Percentiles rank a stretch among this genome's conserved stretches.
Evolutionary conservation across 64 coral and sea anemone species (phyloP).

Genomic region (Stichodactyla helianthus): DNA sequence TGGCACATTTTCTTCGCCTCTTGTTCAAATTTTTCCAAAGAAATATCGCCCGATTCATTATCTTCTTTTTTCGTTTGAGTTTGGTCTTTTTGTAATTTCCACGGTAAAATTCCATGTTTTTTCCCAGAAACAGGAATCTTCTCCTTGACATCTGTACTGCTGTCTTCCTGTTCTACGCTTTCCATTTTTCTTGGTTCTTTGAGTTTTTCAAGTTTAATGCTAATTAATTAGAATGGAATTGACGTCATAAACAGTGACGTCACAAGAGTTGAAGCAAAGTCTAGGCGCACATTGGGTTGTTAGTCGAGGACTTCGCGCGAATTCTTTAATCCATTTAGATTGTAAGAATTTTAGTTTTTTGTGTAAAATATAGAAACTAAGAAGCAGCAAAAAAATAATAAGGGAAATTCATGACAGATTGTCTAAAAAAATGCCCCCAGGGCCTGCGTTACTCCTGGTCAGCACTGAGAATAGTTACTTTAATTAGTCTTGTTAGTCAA

Average conservation of each 20-base stretch:
- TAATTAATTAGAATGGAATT: neutral
- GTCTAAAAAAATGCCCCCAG: neutral
- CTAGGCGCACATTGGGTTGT: neutral
- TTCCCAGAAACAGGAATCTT: slow-evolving; percentile 9
- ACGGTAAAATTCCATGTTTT: neutral
- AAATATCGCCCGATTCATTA: neutral
- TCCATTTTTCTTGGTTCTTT: neutral
- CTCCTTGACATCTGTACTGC: neutral
- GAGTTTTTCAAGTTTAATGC: neutral
- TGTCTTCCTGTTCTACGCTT: neutral
- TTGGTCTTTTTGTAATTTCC: slow-evolving; percentile 8
- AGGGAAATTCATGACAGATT: too few species aligned
- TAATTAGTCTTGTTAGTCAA: too few species aligned
- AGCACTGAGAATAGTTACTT: neutral
- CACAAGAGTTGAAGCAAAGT: neutral
- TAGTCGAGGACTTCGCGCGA: too few species aligned
- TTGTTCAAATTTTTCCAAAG: neutral
- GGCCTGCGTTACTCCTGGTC: neutral
- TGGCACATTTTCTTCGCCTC: neutral
- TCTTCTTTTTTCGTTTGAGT: neutral
- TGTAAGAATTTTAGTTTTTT: too few species aligned
- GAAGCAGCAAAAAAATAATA: too few species aligned
- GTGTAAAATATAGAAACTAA: too few species aligned
- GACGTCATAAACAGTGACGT: slow-evolving; percentile 5
- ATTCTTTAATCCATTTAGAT: too few species aligned